Base-by-base conservation (phyloP, 1,140 invertebrate species). In the Trachymyrmex septentrionalis region DNA sequence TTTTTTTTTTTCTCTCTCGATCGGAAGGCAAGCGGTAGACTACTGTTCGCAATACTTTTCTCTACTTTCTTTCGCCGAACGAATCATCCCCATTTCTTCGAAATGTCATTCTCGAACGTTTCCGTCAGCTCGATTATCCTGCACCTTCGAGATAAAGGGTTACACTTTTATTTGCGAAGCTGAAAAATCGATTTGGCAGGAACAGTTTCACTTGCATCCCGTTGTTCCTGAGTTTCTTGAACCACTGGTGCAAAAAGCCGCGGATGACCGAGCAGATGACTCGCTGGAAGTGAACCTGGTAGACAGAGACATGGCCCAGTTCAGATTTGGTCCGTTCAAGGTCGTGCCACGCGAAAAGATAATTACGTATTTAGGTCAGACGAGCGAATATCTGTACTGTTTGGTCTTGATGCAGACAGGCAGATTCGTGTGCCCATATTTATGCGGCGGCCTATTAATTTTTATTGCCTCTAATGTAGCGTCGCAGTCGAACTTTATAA, bases 311-410 rank as follows among this genome's bases (percentile, higher is more conserved):
- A 91, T 93, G 92, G 90, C 92, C 92, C 88, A 93, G 91, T 93
- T 93, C 87, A 90, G 91, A 91, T 91, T 93, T 92, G 88, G 78
- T 87, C 88, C 73, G 88, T 90, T 81, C 92, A 93, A 93, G 92
- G 92, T 92, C 90, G 90, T 85, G 85, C 92, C 88, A 89, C 89
- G 91, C 91, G 92, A 93, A 92, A 91, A 93, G 90, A 93, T 93
- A 92, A 93, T 92, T 93, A 93, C 92, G 91, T 91, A 93, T 93
- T 92, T 93, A 80, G 92, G 92, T 93, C 93, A 88, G 69, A 91
- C 90, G 89, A 89, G 85, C 88, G 86, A 85, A 92, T 92, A 88
- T 91, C 90, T 87, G 82, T 81, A 78, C 75, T 50, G 64, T 61
- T 86, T 75, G 87, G 57, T 87, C 61, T 63, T 82, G 86, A 86